These are phyloP conservation scores for Hermetia illucens DNA, from an alignment of 1,140 invertebrate species.

Conservation along the genomic window DNA sequence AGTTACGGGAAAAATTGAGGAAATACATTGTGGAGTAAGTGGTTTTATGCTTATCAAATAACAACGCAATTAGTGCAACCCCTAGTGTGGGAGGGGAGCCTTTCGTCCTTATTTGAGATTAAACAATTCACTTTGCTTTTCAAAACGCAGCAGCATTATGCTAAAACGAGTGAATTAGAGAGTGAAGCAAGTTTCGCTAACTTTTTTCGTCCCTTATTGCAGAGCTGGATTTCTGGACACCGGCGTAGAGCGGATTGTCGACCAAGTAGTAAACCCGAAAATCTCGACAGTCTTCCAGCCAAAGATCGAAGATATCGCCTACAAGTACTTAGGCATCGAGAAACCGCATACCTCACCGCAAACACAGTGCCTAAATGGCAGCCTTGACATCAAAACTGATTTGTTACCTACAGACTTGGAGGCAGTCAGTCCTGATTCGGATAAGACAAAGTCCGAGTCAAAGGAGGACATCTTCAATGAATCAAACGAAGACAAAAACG, in stretches of 20 bases:
- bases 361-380: too few relatives aligned
- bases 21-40: conserved; percentile 82
- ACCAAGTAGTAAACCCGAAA: conserved; percentile 91
- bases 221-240: conserved; percentile 68
- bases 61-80: too few relatives aligned
- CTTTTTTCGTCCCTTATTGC: conserved; percentile 20
- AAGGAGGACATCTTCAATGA: conserved; percentile 29
- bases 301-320: conserved; percentile 80
- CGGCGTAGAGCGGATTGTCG: conserved; percentile 84
- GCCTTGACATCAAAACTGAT: conserved; percentile 33
- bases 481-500: conserved; percentile 39
- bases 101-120: too few relatives aligned
- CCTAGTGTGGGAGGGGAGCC: too few relatives aligned
- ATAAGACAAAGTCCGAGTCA: conserved; percentile 36
- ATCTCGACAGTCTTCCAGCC: conserved; percentile 74
- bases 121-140: too few relatives aligned
- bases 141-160: too few relatives aligned
- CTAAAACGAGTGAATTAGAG: too few relatives aligned
- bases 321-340: conserved; percentile 71
- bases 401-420: conserved; percentile 59
- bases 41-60: not conserved
- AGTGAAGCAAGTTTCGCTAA: not conserved
- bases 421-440: conserved; percentile 62
- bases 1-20: conserved; percentile 72
- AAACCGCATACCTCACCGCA: conserved; percentile 36